phyloP scores from a whole-genome alignment of 2,888 invertebrate species.

The Encarsia formosa region DNA sequence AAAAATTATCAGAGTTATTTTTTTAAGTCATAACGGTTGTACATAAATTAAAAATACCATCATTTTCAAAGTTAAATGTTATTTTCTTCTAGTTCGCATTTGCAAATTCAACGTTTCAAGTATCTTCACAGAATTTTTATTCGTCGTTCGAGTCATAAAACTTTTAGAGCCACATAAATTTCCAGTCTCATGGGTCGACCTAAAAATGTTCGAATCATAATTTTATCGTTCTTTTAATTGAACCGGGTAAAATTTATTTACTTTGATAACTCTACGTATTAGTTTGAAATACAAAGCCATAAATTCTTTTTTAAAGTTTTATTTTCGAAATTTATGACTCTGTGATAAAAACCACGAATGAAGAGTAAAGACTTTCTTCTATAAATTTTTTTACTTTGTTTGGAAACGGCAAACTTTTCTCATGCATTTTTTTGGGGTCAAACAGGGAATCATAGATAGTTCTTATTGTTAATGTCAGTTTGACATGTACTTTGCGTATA shows the following conservation, averaged over 20 bases:
- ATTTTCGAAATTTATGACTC: conserved; percentile 21
- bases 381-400: too few relatives aligned
- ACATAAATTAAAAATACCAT: neutral
- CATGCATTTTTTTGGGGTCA: too few relatives aligned
- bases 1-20: neutral
- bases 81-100: neutral
- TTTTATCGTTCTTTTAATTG: conserved; percentile 27
- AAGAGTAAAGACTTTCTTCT: conserved; percentile 14
- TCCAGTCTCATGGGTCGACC: conserved; percentile 4
- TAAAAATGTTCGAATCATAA: conserved; percentile 24
- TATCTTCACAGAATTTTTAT: conserved; percentile 24
- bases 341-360: conserved; percentile 20
- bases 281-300: conserved; percentile 25
- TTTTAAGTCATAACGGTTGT: neutral
- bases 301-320: conserved; percentile 24
- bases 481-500: too few relatives aligned
- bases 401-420: too few relatives aligned
- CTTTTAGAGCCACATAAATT: conserved; percentile 26
- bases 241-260: conserved; percentile 24
- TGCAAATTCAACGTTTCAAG: conserved; percentile 12
- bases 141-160: conserved; percentile 22
- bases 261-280: conserved; percentile 25
- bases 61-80: conserved; percentile 7
- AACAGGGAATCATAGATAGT: too few relatives aligned
- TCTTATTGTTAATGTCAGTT: too few relatives aligned